phyloP scores from a whole-genome alignment of 2,797 vertebrate genomes.

The Clarias platycephalus region DNA sequence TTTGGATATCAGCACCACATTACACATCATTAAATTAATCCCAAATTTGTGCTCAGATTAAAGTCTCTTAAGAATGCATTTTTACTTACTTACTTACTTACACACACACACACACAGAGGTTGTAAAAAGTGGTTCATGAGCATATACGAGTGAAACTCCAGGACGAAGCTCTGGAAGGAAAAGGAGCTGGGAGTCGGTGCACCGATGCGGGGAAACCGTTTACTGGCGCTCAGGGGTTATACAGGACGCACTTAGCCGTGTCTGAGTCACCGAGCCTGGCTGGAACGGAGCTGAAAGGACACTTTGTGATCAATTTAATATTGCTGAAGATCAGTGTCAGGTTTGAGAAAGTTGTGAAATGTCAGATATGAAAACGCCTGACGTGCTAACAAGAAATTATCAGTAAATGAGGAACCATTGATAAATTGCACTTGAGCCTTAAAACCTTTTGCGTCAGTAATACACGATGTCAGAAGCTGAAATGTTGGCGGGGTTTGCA shows the following conservation, averaged over 20 bases:
- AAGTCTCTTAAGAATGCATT: slow-evolving; percentile 66
- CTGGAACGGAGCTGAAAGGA: slow-evolving; percentile 46
- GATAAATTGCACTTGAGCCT: slow-evolving; percentile 47
- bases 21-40: slow-evolving; percentile 77
- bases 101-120: slow-evolving; percentile 40
- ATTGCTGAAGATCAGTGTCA: slow-evolving; percentile 39
- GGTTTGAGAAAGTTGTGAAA: not conserved
- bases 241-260: slow-evolving; percentile 4
- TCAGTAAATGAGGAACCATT: not conserved
- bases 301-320: slow-evolving; percentile 45
- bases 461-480: not conserved
- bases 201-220: slow-evolving; percentile 27
- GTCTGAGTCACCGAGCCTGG: slow-evolving; percentile 3
- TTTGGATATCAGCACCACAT: slow-evolving; percentile 91
- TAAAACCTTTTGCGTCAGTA: not conserved
- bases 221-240: slow-evolving; percentile 2
- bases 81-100: slow-evolving; percentile 54
- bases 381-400: not conserved
- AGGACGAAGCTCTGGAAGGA: slow-evolving; percentile 14
- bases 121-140: slow-evolving; percentile 41
- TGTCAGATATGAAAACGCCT: not conserved
- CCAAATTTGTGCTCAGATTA: slow-evolving; percentile 76
- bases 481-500: not conserved
- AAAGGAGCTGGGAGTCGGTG: too few species aligned
- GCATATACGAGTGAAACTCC: slow-evolving; percentile 25